Conservation (phyloP, 2,113 vertebrate species). For the Ptilorrhoa leucosticta region DNA sequence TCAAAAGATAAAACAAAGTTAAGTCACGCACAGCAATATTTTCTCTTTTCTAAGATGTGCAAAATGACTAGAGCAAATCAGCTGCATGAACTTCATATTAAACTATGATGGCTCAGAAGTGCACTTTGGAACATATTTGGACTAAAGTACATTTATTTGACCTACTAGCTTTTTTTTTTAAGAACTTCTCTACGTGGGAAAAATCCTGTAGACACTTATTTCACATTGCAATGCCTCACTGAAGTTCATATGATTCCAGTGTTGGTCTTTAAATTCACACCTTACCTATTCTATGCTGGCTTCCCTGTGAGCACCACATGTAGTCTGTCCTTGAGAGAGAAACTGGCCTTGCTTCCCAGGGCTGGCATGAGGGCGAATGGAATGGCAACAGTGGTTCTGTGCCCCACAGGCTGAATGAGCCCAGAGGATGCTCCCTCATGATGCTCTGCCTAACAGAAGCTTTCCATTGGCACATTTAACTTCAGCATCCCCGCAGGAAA, state of each 20-base stretch:
- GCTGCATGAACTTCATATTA: background rate
- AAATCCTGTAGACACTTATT: background rate
- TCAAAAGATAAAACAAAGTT: background rate
- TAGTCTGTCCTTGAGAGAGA: background rate
- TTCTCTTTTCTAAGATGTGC: background rate
- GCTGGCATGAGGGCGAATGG: rapidly evolving
- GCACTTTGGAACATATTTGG: background rate
- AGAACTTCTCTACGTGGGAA: background rate
- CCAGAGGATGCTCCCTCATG: background rate
- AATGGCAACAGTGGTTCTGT: background rate
- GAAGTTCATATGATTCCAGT: background rate
- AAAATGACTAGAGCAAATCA: background rate
- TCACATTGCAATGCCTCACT: background rate
- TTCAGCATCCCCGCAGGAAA: background rate
- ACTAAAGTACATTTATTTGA: background rate
- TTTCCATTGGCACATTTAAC: background rate
- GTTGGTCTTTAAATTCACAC: background rate
- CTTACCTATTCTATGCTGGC: background rate
- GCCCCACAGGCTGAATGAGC: rapidly evolving
- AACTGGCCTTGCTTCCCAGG: background rate
- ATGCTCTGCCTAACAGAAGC: background rate
- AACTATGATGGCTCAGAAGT: background rate
- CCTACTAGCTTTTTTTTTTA: background rate
- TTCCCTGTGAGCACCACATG: background rate
- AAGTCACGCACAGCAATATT: background rate